Evolutionary conservation across 37 sponge, comb jelly and placozoan genomes (phyloP).

Genomic region (Ianthella basta): DNA sequence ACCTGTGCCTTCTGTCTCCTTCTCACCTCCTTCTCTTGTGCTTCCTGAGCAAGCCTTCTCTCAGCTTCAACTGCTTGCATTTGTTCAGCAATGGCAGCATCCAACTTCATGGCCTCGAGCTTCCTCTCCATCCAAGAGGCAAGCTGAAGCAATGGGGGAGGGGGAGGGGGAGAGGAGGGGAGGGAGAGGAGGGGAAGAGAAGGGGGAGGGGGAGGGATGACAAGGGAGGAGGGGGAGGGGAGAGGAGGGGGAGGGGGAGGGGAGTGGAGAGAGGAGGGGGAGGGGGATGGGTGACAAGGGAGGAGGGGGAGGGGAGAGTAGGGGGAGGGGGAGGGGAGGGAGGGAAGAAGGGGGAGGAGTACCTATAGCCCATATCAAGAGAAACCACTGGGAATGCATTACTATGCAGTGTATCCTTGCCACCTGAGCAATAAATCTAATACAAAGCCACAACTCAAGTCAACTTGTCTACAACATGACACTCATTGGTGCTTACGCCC

Average conservation of each 20-base stretch:
- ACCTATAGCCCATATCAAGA: too few species aligned
- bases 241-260: background rate
- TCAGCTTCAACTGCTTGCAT: background rate
- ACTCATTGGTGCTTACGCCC: background rate
- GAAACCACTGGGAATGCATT: too few species aligned
- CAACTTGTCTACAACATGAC: too few species aligned
- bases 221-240: background rate
- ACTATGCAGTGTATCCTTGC: too few species aligned
- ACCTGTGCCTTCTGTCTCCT: background rate
- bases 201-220: background rate
- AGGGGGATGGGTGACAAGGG: too few species aligned
- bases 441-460: background rate
- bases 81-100: constrained; percentile 19
- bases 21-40: background rate
- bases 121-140: constrained; percentile 23
- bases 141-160: background rate
- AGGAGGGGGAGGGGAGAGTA: too few species aligned
- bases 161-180: constrained; percentile 30
- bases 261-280: too few species aligned
- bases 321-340: too few species aligned
- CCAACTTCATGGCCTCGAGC: constrained; percentile 22
- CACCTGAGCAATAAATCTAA: too few species aligned
- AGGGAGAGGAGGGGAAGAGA: background rate
- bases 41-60: background rate
- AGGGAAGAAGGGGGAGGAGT: too few species aligned